A percentile compares a stretch with the other conserved stretches of the same genome.
phyloP scores from a whole-genome alignment of 2,113 vertebrate genomes.

The Channa argus region DNA sequence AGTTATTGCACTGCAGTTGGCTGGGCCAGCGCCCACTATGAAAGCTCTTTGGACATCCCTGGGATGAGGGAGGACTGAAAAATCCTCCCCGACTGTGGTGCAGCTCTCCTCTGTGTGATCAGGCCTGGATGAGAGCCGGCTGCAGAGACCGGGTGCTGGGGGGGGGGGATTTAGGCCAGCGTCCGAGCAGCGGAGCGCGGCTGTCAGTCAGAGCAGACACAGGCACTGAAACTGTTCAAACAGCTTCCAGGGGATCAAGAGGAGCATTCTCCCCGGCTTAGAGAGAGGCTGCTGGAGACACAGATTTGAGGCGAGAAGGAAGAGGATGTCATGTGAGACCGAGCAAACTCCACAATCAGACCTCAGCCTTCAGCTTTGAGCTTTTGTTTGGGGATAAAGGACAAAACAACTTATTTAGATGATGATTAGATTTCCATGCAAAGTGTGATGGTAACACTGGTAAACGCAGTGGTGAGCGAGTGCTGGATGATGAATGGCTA shows the following conservation, averaged over 20 bases:
- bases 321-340: constrained; percentile 49
- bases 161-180: constrained; percentile 65
- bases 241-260: constrained; percentile 71
- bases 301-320: constrained; percentile 38
- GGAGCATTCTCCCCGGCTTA: constrained; percentile 58
- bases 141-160: constrained; percentile 58
- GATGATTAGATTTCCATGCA: constrained; percentile 22
- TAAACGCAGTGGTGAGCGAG: constrained; percentile 28
- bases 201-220: constrained; percentile 62
- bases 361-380: constrained; percentile 25
- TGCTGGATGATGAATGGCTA: constrained; percentile 12
- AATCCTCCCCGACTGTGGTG: constrained; percentile 62
- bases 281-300: constrained; percentile 38
- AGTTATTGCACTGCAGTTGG: constrained; percentile 15
- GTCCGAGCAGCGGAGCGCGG: constrained; percentile 18
- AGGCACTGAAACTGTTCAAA: constrained; percentile 53
- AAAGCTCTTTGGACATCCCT: constrained; percentile 70
- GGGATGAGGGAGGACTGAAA: constrained; percentile 64
- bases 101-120: constrained; percentile 68
- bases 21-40: constrained; percentile 37
- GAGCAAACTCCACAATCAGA: constrained; percentile 36
- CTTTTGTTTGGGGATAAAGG: constrained; percentile 41
- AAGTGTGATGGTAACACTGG: background rate
- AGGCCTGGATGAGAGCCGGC: constrained; percentile 67
- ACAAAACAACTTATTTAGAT: constrained; percentile 43